Evolutionary conservation across 2,888 invertebrate genomes (phyloP).

Genomic region (Metopia argyrocephala): DNA sequence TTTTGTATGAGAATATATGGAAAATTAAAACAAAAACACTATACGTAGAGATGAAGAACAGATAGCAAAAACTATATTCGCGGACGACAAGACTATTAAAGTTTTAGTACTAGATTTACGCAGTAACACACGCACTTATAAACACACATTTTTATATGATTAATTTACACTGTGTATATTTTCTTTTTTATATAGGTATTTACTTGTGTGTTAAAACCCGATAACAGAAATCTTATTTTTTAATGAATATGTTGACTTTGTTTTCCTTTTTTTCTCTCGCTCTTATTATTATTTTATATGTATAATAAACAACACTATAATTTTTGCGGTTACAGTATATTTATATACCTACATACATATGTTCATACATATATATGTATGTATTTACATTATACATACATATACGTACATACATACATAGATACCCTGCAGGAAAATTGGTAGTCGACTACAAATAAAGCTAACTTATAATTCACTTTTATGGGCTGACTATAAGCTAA

Average conservation of each 20-base stretch:
- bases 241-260: conserved; percentile 12
- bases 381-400: too few relatives aligned
- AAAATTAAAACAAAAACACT: conserved; percentile 22
- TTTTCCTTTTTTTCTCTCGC: background rate
- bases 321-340: conserved; percentile 43
- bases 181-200: background rate
- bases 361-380: background rate
- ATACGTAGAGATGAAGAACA: background rate
- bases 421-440: too few relatives aligned
- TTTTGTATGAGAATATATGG: conserved; percentile 46
- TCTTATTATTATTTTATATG: conserved; percentile 7
- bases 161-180: background rate
- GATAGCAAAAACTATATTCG: background rate
- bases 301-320: conserved; percentile 28
- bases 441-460: too few relatives aligned
- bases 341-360: conserved; percentile 3
- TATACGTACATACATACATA: too few relatives aligned
- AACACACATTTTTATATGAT: conserved; percentile 5
- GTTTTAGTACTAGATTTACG: conserved; percentile 12
- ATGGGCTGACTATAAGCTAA: too few relatives aligned
- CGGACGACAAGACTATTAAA: background rate
- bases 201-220: conserved; percentile 6
- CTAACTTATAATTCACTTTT: too few relatives aligned
- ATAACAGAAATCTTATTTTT: conserved; percentile 23
- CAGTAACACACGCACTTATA: conserved; percentile 5